Conservation (phyloP, 2,888 invertebrate species). For the Trachelus stipa region DNA sequence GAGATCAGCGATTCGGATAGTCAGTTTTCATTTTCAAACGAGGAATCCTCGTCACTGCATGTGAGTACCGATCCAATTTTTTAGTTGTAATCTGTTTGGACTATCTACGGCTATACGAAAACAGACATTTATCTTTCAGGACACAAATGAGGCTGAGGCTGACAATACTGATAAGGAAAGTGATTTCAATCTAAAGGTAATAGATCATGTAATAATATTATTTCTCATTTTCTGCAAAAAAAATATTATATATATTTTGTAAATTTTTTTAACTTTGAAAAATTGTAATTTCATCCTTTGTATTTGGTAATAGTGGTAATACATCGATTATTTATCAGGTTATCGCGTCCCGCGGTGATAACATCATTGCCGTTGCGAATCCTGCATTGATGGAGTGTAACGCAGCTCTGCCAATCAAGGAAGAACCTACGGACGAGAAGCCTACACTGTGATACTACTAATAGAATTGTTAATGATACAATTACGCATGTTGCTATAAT, state of each 20-base stretch:
- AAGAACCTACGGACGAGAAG: conserved; percentile 62
- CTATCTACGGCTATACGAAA: not conserved
- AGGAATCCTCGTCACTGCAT: conserved; percentile 60
- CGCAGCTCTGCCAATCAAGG: conserved; percentile 59
- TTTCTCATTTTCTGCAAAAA: conserved; percentile 7
- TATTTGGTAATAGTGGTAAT: too few species aligned
- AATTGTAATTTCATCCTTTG: too few species aligned
- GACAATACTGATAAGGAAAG: conserved; percentile 61
- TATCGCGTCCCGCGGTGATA: conserved; percentile 86
- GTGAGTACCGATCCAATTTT: conserved; percentile 38
- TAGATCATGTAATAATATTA: not conserved
- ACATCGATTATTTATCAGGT: conserved; percentile 69
- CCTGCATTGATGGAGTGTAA: conserved; percentile 75
- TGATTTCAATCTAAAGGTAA: conserved; percentile 63
- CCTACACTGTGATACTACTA: conserved; percentile 57
- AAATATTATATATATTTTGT: not conserved
- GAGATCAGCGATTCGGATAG: conserved; percentile 63
- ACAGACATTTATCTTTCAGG: conserved; percentile 41
- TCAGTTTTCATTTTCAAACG: conserved; percentile 63
- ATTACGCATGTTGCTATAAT: conserved; percentile 12
- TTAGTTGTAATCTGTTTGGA: not conserved
- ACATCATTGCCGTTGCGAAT: conserved; percentile 90
- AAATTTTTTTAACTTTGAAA: too few species aligned
- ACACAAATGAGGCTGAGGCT: conserved; percentile 54
- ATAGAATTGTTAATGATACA: conserved; percentile 26